A percentile compares a stretch with the other conserved stretches of the same genome.
These are phyloP conservation scores for Ceratina calcarata DNA, from an alignment of 1,140 invertebrate species.

Conservation along the genomic window DNA sequence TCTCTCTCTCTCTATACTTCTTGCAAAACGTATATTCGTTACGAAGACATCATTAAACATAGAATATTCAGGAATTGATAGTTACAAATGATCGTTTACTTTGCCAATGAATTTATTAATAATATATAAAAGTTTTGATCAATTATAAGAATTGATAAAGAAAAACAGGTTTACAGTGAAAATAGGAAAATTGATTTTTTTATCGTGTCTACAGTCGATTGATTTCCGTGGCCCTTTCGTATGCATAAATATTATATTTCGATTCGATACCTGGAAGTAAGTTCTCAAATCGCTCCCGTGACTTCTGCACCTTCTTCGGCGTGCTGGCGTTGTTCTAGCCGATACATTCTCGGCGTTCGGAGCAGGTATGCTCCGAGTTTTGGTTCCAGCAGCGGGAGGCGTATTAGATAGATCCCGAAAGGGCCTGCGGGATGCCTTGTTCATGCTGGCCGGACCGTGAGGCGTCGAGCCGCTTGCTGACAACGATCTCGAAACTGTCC, in stretches of 20 bases:
- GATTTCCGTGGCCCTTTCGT: neutral
- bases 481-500: conserved; percentile 79
- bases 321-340: conserved; percentile 64
- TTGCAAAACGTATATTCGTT: no score
- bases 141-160: no score
- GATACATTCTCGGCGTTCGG: conserved; percentile 46
- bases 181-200: no score
- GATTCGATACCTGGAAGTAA: conserved; percentile 74
- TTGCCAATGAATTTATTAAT: no score
- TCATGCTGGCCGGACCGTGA: conserved; percentile 69
- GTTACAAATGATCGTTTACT: no score
- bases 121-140: no score
- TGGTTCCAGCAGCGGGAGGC: conserved; percentile 70
- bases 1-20: no score
- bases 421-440: conserved; percentile 69
- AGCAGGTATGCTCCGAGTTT: conserved; percentile 43
- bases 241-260: no score
- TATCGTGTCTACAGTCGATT: no score
- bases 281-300: conserved; percentile 76
- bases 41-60: no score
- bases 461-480: conserved; percentile 76
- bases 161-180: no score
- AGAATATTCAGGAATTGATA: no score
- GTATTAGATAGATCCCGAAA: conserved; percentile 78
- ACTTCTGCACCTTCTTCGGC: conserved; percentile 74